These are phyloP conservation scores for Cyanoderma ruficeps DNA, from an alignment of 2,113 vertebrate genomes.

Conservation along the genomic window DNA sequence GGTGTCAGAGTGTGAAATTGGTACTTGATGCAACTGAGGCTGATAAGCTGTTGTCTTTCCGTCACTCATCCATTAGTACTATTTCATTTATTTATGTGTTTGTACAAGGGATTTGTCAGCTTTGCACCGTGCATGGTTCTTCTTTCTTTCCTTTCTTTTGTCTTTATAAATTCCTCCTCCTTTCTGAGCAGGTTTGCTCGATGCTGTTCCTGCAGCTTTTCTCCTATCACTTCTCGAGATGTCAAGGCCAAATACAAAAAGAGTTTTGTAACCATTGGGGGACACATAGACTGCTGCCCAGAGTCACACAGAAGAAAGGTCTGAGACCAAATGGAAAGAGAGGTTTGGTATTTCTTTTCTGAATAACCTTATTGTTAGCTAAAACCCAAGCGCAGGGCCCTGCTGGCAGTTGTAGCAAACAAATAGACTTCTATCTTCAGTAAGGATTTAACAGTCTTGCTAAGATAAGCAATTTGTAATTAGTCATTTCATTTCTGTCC, in stretches of 20 bases:
- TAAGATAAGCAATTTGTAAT: not conserved
- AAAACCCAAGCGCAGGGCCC: not conserved
- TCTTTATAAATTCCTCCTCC: not conserved
- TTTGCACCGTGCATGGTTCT: not conserved
- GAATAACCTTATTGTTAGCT: not conserved
- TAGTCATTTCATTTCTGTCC: not conserved
- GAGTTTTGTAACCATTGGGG: not conserved
- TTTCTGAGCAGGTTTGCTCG: not conserved
- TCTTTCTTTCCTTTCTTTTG: not conserved
- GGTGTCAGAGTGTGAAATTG: slow-evolving; percentile 54
- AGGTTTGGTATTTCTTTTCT: not conserved
- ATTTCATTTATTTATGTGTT: slow-evolving; percentile 39
- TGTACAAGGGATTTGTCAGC: not conserved
- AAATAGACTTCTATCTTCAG: not conserved
- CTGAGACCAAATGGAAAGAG: not conserved
- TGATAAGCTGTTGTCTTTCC: slow-evolving; percentile 46
- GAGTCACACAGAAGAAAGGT: not conserved
- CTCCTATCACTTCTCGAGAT: not conserved
- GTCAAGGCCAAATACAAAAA: not conserved
- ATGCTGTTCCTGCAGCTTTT: not conserved
- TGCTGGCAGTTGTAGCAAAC: not conserved
- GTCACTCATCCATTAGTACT: not conserved
- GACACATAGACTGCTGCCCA: not conserved
- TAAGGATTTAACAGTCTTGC: not conserved
- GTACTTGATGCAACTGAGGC: slow-evolving; percentile 15